Percentiles rank a stretch among this genome's conserved stretches.
Conservation (phyloP, 2,888 invertebrate species). For the Cryptus viduatorius region DNA sequence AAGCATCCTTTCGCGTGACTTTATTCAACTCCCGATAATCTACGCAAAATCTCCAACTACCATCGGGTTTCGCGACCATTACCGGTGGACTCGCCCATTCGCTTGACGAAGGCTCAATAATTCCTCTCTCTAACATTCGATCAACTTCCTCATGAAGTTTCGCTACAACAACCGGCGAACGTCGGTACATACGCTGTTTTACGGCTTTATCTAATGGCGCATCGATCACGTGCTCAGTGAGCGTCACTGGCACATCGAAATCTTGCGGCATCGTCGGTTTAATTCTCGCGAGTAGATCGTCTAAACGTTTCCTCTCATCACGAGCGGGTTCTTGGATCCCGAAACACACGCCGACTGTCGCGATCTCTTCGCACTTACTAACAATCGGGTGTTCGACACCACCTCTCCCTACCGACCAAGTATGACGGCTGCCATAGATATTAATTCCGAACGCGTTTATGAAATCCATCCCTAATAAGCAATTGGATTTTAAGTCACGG, state of each 20-base stretch:
- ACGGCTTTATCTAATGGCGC: neutral
- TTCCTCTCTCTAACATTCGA: slow-evolving; percentile 40
- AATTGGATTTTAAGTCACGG: neutral
- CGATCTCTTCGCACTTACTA: neutral
- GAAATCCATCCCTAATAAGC: neutral
- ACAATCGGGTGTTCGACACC: neutral
- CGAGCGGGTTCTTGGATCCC: neutral
- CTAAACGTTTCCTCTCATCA: neutral
- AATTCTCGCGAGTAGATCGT: neutral
- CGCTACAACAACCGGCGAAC: slow-evolving; percentile 39
- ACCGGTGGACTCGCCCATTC: slow-evolving; percentile 59
- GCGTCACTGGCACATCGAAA: neutral
- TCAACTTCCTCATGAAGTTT: slow-evolving; percentile 49
- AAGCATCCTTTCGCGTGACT: neutral
- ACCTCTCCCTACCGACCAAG: neutral
- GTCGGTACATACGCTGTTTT: slow-evolving; percentile 54
- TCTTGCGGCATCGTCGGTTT: neutral
- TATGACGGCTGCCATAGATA: neutral
- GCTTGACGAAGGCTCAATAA: slow-evolving; percentile 66
- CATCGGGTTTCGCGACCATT: neutral
- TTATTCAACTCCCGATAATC: neutral
- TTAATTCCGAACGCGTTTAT: neutral
- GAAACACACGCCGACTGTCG: neutral
- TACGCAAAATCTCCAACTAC: neutral
- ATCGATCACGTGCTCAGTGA: slow-evolving; percentile 21